These are phyloP conservation scores for Recurvirostra avosetta DNA, from an alignment of 2,113 vertebrate genomes.

Conservation along the genomic window DNA sequence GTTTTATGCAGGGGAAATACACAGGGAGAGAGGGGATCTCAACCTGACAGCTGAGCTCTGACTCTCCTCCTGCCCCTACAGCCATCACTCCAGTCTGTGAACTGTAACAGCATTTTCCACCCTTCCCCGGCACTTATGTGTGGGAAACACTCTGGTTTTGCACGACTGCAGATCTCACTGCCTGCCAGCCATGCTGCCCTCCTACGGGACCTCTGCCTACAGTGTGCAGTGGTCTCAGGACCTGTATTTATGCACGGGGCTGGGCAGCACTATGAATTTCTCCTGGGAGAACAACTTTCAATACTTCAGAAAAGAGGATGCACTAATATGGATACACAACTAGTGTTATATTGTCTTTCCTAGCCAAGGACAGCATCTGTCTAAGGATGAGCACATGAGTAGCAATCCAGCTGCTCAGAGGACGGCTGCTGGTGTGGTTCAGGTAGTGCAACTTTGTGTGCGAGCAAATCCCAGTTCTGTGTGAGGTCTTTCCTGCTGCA, in stretches of 20 bases:
- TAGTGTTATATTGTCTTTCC: not conserved
- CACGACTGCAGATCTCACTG: not conserved
- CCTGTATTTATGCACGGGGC: not conserved
- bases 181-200: not conserved
- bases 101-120: not conserved
- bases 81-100: not conserved
- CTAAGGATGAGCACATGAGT: not conserved
- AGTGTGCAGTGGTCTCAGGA: not conserved
- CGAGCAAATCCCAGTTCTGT: not conserved
- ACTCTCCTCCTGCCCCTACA: not conserved
- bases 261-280: not conserved
- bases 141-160: not conserved
- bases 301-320: not conserved
- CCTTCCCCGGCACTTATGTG: accelerated
- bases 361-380: not conserved
- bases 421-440: not conserved
- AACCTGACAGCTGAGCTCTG: not conserved
- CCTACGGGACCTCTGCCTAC: not conserved
- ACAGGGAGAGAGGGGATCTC: not conserved
- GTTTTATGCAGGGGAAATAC: not conserved
- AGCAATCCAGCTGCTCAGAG: not conserved
- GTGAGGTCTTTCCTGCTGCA: not conserved
- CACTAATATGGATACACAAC: not conserved
- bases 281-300: not conserved
- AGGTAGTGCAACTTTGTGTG: not conserved